Evolutionary conservation across 2,113 vertebrate genomes (phyloP), one percentile per base, ranked within the genome.

Genomic region (Pterocles orientalis): DNA sequence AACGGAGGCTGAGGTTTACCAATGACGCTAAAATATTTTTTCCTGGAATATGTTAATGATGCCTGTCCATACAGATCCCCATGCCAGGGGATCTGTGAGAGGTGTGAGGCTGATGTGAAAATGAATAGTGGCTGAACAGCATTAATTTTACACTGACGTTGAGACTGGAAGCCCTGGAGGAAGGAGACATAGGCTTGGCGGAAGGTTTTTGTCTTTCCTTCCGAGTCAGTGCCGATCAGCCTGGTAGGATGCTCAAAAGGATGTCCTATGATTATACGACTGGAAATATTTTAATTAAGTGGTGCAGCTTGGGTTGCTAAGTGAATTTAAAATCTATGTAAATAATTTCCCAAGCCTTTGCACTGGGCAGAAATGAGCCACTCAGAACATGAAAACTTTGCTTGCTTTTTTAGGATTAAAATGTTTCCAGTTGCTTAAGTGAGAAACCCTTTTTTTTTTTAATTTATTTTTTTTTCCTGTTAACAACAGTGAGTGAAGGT

Each of bases 371-470:
- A 70, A 88, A 81, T 8, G 57, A 82, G 92, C 64, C 33, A 25
- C 41, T 69, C 51, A 64, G 60, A 92, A 84, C 89, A 43, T 3
- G 48, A 41, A 78, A 85, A 75, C 77, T 60, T 69, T 45, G 39
- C 2, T 14, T 48, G 61, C 54, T 93, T 93, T 92, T 96, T 92
- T 62, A 77, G 83, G 95, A 86, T 86, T 92, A 60, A 85, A 93
- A 82, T 0, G 2, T 58, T 96, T 96, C 96, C 58, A 60, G 72
- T 94, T 92, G 87, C 92, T 97, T 97, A 97, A 98, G 97, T 96
- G 97, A 98, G 95, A 97, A 94, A 69, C 34, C 50, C 94, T 93
- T 29, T 62, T 31, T 47, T 50, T 47, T 41, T 41, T 41, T 41
- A 41, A 41, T 41, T 41, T 41, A 12, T 41, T 41, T 58, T 31